These are phyloP conservation scores for Gobiocypris rarus DNA, from an alignment of 2,113 vertebrate genomes.

Conservation along the genomic window DNA sequence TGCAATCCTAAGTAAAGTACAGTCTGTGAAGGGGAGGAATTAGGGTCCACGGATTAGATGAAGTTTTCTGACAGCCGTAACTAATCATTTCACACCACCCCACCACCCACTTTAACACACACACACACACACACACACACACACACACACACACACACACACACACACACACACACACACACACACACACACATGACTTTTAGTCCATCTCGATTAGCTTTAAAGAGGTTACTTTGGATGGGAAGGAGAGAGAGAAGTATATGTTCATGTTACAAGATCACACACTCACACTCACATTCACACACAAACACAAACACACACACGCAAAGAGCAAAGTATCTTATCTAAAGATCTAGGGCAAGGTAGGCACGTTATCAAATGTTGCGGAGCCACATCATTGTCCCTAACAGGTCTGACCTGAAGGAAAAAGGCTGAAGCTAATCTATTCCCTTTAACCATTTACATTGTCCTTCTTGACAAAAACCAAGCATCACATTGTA, in stretches of 20 bases:
- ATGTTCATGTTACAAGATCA: no score
- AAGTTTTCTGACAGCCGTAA: conserved; percentile 22
- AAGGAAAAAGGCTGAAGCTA: not conserved
- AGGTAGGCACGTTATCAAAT: not conserved
- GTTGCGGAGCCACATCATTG: not conserved
- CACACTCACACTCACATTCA: not conserved
- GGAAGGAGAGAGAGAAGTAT: no score
- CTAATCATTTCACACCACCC: conserved; percentile 8
- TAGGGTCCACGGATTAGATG: not conserved
- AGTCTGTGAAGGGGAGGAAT: not conserved
- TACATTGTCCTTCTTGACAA: not conserved
- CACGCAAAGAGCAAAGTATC: conserved; percentile 17
- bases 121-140: conserved; percentile 3
- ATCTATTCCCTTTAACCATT: not conserved
- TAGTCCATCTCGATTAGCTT: no score
- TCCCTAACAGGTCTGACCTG: conserved; percentile 25
- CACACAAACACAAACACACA: not conserved
- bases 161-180: conserved; percentile 14
- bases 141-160: not conserved
- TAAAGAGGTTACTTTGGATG: no score
- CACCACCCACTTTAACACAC: not conserved
- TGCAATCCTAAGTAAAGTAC: not conserved
- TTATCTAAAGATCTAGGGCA: conserved; percentile 16
- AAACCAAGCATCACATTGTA: conserved; percentile 7
- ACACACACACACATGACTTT: conserved; percentile 6